A percentile compares a stretch with the other conserved stretches of the same genome.
phyloP scores from a whole-genome alignment of 1,140 invertebrate genomes.

The Drosophila tsacasi region DNA sequence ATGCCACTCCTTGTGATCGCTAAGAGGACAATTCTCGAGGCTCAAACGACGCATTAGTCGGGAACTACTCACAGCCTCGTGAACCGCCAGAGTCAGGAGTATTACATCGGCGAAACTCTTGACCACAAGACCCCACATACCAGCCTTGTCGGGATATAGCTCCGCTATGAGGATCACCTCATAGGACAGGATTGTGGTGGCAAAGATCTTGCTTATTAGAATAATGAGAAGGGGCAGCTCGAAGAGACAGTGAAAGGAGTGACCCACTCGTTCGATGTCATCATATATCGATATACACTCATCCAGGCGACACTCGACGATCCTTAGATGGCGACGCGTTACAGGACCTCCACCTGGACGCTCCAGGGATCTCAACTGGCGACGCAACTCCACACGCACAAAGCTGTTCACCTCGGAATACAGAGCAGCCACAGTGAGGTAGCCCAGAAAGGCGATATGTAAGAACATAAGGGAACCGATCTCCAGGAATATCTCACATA shows the following conservation, averaged over 20 bases:
- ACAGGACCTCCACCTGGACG: constrained; percentile 17
- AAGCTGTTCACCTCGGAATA: constrained; percentile 60
- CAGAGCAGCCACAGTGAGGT: constrained; percentile 61
- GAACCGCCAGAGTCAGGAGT: constrained; percentile 58
- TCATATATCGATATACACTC: constrained; percentile 62
- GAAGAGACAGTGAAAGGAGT: constrained; percentile 49
- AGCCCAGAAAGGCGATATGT: constrained; percentile 63
- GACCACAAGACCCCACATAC: constrained; percentile 50
- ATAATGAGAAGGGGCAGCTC: constrained; percentile 50
- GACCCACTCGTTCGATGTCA: constrained; percentile 56
- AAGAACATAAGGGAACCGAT: constrained; percentile 46
- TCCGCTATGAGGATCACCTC: constrained; percentile 41
- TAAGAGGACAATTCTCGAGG: constrained; percentile 59
- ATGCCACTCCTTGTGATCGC: constrained; percentile 57
- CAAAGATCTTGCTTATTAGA: constrained; percentile 41
- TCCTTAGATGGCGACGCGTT: constrained; percentile 27
- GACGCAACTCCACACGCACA: constrained; percentile 53
- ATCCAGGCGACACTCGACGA: constrained; percentile 50
- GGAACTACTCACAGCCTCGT: constrained; percentile 61
- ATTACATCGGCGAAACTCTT: constrained; percentile 63
- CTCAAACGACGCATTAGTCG: constrained; percentile 38
- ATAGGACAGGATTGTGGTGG: constrained; percentile 48
- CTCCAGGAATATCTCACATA: constrained; percentile 28
- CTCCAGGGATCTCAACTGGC: constrained; percentile 58
- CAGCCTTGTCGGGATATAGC: constrained; percentile 1